phyloP scores from a whole-genome alignment of 2,113 vertebrate genomes.

The Tetraodon nigroviridis region DNA sequence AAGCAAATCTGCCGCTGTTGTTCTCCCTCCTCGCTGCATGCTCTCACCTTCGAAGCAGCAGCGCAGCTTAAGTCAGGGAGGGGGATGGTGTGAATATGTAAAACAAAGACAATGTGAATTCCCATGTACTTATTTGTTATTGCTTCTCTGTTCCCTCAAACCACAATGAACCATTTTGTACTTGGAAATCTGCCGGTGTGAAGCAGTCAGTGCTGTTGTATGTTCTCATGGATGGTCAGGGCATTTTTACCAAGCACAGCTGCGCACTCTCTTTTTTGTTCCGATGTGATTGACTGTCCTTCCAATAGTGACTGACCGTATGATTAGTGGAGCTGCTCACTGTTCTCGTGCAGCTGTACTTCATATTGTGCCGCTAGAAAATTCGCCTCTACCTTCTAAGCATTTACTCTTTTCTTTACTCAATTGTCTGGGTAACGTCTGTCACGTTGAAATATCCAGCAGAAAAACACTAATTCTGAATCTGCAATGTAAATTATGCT shows the following conservation, averaged over 20 bases:
- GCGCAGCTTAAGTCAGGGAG: slow-evolving; percentile 46
- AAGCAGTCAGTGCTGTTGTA: slow-evolving; percentile 52
- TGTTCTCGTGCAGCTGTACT: slow-evolving; percentile 57
- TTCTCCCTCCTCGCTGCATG: slow-evolving; percentile 66
- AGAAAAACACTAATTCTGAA: slow-evolving; percentile 41
- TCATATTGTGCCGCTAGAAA: slow-evolving; percentile 34
- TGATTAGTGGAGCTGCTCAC: slow-evolving; percentile 59
- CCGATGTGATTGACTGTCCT: slow-evolving; percentile 64
- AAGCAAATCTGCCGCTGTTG: slow-evolving; percentile 73
- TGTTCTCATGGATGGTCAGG: slow-evolving; percentile 58
- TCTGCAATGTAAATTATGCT: slow-evolving; percentile 68
- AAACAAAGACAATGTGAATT: slow-evolving; percentile 72
- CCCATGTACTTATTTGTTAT: slow-evolving; percentile 73
- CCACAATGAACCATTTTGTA: slow-evolving; percentile 69
- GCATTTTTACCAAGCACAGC: slow-evolving; percentile 60
- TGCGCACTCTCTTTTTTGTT: slow-evolving; percentile 52
- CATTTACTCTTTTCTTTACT: slow-evolving; percentile 27
- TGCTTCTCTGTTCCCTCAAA: slow-evolving; percentile 68
- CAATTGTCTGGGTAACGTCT: slow-evolving; percentile 30
- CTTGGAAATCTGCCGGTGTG: slow-evolving; percentile 63
- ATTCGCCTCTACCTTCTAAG: slow-evolving; percentile 19
- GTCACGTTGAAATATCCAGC: slow-evolving; percentile 26
- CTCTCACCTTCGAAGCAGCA: slow-evolving; percentile 68
- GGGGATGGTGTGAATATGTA: slow-evolving; percentile 68
- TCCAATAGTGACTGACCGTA: slow-evolving; percentile 64